Evolutionary conservation across 2,113 vertebrate species (phyloP).

Genomic region (Microcebus jonahi): DNA sequence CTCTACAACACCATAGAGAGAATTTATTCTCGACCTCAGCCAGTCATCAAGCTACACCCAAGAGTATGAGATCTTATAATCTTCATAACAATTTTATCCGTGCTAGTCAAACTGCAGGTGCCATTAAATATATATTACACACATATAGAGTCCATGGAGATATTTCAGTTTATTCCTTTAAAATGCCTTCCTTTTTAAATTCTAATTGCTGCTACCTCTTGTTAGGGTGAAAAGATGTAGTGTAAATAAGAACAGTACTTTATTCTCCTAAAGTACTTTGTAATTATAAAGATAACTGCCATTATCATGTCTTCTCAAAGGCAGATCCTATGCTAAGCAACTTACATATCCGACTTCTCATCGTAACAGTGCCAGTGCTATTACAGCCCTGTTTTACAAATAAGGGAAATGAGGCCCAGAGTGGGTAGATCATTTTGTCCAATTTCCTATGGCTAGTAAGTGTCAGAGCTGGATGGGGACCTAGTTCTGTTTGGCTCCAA

Average conservation of each 20-base stretch:
- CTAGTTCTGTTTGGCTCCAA: not conserved
- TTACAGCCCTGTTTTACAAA: not conserved
- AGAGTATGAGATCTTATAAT: conserved; percentile 33
- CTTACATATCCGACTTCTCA: not conserved
- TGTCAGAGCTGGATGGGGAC: not conserved
- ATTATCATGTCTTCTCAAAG: not conserved
- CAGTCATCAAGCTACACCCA: conserved; percentile 18
- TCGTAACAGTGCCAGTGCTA: fast-evolving
- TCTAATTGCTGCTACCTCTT: not conserved
- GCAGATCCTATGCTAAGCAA: not conserved
- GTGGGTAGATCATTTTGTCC: not conserved
- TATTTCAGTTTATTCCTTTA: conserved; percentile 10
- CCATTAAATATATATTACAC: conserved; percentile 1
- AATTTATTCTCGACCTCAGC: not conserved
- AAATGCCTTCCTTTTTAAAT: not conserved
- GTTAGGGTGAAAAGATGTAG: not conserved
- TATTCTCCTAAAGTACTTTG: not conserved
- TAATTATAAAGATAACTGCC: not conserved
- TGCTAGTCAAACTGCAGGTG: conserved; percentile 33
- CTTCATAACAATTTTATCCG: conserved; percentile 43
- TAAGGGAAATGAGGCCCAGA: not conserved
- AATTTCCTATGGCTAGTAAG: not conserved
- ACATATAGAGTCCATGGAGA: not conserved
- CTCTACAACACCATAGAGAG: not conserved
- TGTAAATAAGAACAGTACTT: not conserved